phyloP scores from a whole-genome alignment of 2,113 vertebrate genomes.

The Puntigrus tetrazona region DNA sequence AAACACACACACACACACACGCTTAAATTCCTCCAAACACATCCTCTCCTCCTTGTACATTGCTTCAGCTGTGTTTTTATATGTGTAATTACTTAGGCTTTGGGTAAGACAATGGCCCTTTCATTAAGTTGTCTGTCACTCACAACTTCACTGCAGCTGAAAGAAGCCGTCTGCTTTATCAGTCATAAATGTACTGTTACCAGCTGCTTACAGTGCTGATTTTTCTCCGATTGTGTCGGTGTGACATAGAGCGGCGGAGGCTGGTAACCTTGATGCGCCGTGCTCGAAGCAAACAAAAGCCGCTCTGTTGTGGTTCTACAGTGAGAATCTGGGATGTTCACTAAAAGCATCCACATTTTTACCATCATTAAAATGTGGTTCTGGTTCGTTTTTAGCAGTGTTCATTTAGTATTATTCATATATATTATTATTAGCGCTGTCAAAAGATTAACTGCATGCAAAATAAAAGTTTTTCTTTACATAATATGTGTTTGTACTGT shows the following conservation, averaged over 20 bases:
- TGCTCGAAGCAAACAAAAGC: conserved; percentile 22
- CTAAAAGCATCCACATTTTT: not conserved
- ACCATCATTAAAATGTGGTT: not conserved
- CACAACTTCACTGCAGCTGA: conserved; percentile 2
- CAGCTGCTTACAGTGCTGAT: not conserved
- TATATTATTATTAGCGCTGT: not conserved
- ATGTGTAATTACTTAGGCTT: conserved; percentile 9
- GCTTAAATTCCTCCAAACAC: conserved; percentile 21
- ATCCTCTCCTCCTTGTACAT: not conserved
- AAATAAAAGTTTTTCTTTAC: no score
- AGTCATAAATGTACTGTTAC: not conserved
- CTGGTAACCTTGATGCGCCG: conserved; percentile 16
- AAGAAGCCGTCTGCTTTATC: not conserved
- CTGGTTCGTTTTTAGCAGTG: no score
- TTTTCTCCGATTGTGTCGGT: conserved; percentile 15
- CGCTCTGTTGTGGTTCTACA: not conserved
- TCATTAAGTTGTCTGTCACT: conserved; percentile 22
- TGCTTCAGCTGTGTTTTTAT: conserved; percentile 8
- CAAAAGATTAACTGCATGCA: no score
- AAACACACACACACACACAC: conserved; percentile 38
- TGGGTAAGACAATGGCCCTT: conserved; percentile 15
- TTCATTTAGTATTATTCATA: not conserved
- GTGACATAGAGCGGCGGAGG: not conserved
- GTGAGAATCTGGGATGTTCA: not conserved
- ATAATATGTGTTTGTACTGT: no score